Conservation (phyloP, 2,888 invertebrate species). For the Chelonus formosanus region DNA sequence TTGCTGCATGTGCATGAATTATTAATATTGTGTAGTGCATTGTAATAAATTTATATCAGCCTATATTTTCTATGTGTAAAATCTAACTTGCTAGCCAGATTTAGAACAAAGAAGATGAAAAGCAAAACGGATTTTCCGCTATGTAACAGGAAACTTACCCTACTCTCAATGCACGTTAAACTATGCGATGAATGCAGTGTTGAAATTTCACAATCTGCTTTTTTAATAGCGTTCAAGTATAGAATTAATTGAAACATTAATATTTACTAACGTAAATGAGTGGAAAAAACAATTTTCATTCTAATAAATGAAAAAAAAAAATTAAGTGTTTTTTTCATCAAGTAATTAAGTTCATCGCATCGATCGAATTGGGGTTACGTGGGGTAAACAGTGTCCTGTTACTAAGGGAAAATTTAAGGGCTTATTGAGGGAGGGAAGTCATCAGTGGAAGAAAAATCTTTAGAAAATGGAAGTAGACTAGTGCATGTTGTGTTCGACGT, state of each 20-base stretch:
- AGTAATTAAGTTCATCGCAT: too few relatives aligned
- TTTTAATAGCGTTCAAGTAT: too few relatives aligned
- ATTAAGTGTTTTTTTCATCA: too few relatives aligned
- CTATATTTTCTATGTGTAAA: too few relatives aligned
- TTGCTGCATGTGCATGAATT: conserved; percentile 16
- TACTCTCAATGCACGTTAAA: background rate
- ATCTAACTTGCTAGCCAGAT: background rate
- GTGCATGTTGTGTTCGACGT: conserved; percentile 61
- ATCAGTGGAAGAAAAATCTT: conserved; percentile 3
- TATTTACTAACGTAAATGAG: too few relatives aligned
- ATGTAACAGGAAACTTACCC: conserved; percentile 20
- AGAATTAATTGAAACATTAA: too few relatives aligned
- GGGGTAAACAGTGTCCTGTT: too few relatives aligned
- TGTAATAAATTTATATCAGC: conserved; percentile 6
- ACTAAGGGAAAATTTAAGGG: background rate
- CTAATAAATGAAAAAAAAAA: too few relatives aligned
- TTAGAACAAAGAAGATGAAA: conserved; percentile 10
- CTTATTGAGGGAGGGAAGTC: background rate
- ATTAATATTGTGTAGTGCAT: conserved; percentile 1
- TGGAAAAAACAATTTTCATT: too few relatives aligned
- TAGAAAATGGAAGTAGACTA: conserved; percentile 46
- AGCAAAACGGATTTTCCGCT: conserved; percentile 6
- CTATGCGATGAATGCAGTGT: too few relatives aligned
- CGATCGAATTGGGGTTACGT: too few relatives aligned
- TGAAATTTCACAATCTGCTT: too few relatives aligned